Conservation (phyloP, 2,797 vertebrate species). For the Falco rusticolus region DNA sequence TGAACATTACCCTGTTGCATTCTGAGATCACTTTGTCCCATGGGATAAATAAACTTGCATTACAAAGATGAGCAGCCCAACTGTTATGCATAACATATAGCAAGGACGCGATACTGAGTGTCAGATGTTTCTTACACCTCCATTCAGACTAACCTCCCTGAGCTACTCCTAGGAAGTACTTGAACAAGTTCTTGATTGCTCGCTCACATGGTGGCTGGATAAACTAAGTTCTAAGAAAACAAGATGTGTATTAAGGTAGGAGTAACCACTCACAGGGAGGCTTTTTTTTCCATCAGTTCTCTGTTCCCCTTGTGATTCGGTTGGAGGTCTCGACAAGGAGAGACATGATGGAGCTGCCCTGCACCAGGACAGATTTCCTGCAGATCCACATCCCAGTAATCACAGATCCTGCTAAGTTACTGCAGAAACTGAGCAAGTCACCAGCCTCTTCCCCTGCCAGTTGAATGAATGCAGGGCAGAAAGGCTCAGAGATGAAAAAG, state of each 20-base stretch:
- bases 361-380: not conserved
- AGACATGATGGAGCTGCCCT: not conserved
- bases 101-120: not conserved
- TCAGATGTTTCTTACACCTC: not conserved
- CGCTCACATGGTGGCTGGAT: not conserved
- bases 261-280: not conserved
- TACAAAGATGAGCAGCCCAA: not conserved
- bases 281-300: not conserved
- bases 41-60: not conserved
- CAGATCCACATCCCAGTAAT: not conserved
- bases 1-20: not conserved
- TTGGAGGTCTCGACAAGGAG: rapidly evolving
- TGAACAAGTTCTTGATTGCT: not conserved
- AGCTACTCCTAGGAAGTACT: not conserved
- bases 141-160: not conserved
- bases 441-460: not conserved
- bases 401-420: not conserved
- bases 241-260: not conserved
- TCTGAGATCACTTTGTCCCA: conserved; percentile 5
- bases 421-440: not conserved
- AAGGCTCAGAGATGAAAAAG: not conserved
- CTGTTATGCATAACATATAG: not conserved
- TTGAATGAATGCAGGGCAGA: not conserved
- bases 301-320: not conserved
- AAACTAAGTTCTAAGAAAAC: not conserved